Evolutionary conservation across 2,113 vertebrate genomes (phyloP).

Genomic region (Esox niger): DNA sequence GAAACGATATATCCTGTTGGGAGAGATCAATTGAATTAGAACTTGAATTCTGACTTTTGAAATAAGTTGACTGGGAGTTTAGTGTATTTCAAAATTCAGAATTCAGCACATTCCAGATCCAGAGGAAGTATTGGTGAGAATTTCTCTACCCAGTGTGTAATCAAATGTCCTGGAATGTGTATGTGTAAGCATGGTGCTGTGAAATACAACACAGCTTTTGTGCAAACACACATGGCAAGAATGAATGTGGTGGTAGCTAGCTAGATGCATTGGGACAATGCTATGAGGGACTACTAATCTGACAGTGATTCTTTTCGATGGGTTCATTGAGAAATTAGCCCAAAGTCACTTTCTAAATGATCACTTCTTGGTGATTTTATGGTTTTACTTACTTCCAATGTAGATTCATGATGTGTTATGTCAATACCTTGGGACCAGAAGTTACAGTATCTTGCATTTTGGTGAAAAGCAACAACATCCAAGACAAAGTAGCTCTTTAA

Average conservation of each 20-base stretch:
- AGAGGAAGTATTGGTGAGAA: not conserved
- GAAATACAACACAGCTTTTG: slow-evolving; percentile 33
- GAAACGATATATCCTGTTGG: too few species aligned
- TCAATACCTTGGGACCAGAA: not conserved
- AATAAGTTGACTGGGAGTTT: too few species aligned
- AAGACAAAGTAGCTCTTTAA: too few species aligned
- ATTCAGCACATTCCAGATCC: too few species aligned
- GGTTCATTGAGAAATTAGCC: not conserved
- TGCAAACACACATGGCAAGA: slow-evolving; percentile 1
- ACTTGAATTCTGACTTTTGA: too few species aligned
- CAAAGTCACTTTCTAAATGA: not conserved
- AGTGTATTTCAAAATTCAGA: too few species aligned
- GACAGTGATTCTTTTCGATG: not conserved
- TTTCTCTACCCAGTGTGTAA: not conserved
- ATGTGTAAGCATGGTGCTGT: slow-evolving; percentile 18
- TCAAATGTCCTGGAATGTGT: slow-evolving; percentile 10
- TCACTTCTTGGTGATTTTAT: not conserved
- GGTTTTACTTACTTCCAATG: not conserved
- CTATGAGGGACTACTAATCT: too few species aligned
- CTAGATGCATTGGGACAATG: too few species aligned
- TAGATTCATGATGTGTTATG: not conserved
- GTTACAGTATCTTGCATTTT: too few species aligned
- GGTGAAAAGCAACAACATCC: too few species aligned
- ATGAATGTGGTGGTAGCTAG: too few species aligned
- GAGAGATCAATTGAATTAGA: too few species aligned